phyloP scores from a whole-genome alignment of 2,113 vertebrate genomes.

The Ranitomeya variabilis region DNA sequence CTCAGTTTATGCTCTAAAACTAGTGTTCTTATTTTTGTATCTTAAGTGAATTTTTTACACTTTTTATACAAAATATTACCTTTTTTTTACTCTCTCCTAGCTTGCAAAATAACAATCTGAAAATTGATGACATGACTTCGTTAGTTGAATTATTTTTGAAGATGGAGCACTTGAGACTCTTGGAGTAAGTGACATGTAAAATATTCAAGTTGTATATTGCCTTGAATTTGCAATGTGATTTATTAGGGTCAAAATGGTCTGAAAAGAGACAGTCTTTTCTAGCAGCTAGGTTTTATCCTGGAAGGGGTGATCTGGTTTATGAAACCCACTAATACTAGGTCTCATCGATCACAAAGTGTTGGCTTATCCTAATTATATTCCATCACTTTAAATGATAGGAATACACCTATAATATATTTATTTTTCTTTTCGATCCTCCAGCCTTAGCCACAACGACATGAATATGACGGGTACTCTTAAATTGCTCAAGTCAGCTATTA shows the following conservation, averaged over 20 bases:
- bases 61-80: not conserved
- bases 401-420: not conserved
- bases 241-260: not conserved
- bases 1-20: too few relatives aligned
- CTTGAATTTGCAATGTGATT: not conserved
- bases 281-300: too few relatives aligned
- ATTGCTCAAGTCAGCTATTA: conserved; percentile 63
- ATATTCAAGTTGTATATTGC: not conserved
- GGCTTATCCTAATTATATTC: too few relatives aligned
- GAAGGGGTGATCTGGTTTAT: too few relatives aligned
- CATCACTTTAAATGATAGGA: not conserved
- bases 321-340: too few relatives aligned
- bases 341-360: too few relatives aligned
- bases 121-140: conserved; percentile 67
- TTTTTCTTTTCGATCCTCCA: conserved; percentile 59
- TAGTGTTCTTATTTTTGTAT: too few relatives aligned
- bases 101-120: conserved; percentile 81
- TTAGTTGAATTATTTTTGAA: conserved; percentile 68
- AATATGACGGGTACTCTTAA: conserved; percentile 59
- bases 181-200: conserved; percentile 13
- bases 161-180: conserved; percentile 70
- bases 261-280: too few relatives aligned
- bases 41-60: too few relatives aligned
- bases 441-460: conserved; percentile 69
- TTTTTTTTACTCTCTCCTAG: conserved; percentile 65